Conservation (phyloP, 2,888 invertebrate genomes). For the Eupithecia inturbata region DNA sequence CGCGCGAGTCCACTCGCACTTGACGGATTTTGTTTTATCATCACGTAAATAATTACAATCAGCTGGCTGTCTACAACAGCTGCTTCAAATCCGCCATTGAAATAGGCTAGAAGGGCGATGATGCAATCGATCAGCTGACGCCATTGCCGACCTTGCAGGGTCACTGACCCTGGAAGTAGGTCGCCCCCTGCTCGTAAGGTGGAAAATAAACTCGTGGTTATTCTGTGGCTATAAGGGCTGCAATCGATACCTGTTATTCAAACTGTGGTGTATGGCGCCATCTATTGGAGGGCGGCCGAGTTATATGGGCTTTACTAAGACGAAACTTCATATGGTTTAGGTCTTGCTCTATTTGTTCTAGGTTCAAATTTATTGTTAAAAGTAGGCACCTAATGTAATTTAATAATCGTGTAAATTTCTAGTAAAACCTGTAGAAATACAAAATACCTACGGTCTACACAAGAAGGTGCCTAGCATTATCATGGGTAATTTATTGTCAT, state of each 20-base stretch:
- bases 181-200: constrained; percentile 45
- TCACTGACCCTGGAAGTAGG: constrained; percentile 62
- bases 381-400: no score
- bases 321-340: neutral
- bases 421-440: no score
- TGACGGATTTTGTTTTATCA: no score
- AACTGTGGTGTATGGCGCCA: constrained; percentile 10
- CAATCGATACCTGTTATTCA: neutral
- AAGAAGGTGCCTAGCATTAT: no score
- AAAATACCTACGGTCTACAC: no score
- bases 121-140: constrained; percentile 64
- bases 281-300: neutral
- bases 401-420: no score
- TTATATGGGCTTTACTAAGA: neutral
- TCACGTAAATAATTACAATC: neutral
- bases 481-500: no score
- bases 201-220: constrained; percentile 12
- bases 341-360: no score
- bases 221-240: constrained; percentile 25
- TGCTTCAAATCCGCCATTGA: constrained; percentile 20
- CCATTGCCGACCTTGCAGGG: constrained; percentile 73
- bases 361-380: no score
- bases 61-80: constrained; percentile 4
- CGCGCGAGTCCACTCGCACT: no score
- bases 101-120: constrained; percentile 39